Percentiles rank a stretch among this genome's conserved stretches.
Evolutionary conservation across 2,797 vertebrate genomes (phyloP).

Genomic region (Acrossocheilus wenchowensis): DNA sequence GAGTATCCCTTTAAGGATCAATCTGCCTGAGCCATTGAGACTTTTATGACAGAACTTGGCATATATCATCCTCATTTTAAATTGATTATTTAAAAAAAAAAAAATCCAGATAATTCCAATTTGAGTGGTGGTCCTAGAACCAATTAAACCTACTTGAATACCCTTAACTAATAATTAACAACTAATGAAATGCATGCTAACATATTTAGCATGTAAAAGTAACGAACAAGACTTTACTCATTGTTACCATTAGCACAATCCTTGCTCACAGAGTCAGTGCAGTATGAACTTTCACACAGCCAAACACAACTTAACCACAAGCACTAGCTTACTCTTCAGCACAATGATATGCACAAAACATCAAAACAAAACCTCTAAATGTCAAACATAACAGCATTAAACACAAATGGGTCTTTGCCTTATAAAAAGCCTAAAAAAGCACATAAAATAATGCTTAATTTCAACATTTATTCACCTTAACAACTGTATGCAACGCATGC

Average conservation of each 20-base stretch:
- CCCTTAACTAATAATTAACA: neutral
- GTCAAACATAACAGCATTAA: neutral
- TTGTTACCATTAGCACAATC: neutral
- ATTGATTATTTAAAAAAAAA: neutral
- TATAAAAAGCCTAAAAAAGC: neutral
- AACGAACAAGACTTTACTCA: neutral
- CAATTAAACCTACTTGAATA: neutral
- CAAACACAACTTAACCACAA: neutral
- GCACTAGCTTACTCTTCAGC: neutral
- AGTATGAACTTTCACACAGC: neutral
- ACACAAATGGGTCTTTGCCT: neutral
- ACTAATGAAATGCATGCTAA: neutral
- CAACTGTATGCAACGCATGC: neutral
- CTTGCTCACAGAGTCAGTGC: neutral
- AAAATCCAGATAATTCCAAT: neutral
- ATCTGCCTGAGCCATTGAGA: no score
- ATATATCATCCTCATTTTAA: no score
- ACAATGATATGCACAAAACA: no score
- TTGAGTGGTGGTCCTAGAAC: neutral
- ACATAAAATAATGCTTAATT: neutral
- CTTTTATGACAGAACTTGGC: no score
- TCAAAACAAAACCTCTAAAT: neutral
- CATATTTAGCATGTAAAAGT: neutral
- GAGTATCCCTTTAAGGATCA: no score
- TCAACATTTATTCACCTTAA: neutral